phyloP scores from a whole-genome alignment of 2,797 vertebrate genomes.

The Alfaro cultratus region DNA sequence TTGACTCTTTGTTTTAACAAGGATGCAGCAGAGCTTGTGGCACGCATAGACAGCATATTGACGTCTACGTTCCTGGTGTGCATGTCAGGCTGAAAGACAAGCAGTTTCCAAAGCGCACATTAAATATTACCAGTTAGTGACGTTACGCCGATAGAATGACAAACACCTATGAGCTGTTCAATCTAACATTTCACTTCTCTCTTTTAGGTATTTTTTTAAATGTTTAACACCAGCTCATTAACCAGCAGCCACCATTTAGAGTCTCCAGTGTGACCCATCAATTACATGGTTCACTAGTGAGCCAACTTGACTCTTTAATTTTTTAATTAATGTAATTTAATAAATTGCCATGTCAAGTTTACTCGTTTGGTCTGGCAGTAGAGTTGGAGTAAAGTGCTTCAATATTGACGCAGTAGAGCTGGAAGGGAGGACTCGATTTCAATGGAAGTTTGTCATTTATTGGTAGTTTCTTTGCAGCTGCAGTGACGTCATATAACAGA shows the following conservation, averaged over 20 bases:
- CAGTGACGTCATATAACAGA: not conserved
- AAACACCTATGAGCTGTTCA: slow-evolving; percentile 32
- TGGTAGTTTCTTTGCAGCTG: not conserved
- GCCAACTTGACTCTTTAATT: not conserved
- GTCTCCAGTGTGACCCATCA: not conserved
- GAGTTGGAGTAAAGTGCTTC: not conserved
- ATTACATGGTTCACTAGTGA: not conserved
- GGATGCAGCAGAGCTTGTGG: not conserved
- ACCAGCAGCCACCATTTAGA: not conserved
- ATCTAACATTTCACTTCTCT: slow-evolving; percentile 51
- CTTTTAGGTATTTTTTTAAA: slow-evolving; percentile 27
- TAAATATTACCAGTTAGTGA: slow-evolving; percentile 44
- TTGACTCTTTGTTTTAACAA: slow-evolving; percentile 7
- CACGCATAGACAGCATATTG: slow-evolving; percentile 14
- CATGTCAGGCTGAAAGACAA: slow-evolving; percentile 19
- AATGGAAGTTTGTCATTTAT: not conserved
- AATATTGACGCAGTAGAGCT: too few species aligned
- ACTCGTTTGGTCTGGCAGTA: not conserved
- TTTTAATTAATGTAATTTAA: not conserved
- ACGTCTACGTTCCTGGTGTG: slow-evolving; percentile 26
- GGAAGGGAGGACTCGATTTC: not conserved
- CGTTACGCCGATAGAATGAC: slow-evolving; percentile 40
- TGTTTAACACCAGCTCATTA: slow-evolving; percentile 1
- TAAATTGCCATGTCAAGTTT: not conserved
- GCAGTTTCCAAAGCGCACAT: slow-evolving; percentile 21